phyloP scores from a whole-genome alignment of 2,888 invertebrate genomes.

The Petrolisthes cinctipes region DNA sequence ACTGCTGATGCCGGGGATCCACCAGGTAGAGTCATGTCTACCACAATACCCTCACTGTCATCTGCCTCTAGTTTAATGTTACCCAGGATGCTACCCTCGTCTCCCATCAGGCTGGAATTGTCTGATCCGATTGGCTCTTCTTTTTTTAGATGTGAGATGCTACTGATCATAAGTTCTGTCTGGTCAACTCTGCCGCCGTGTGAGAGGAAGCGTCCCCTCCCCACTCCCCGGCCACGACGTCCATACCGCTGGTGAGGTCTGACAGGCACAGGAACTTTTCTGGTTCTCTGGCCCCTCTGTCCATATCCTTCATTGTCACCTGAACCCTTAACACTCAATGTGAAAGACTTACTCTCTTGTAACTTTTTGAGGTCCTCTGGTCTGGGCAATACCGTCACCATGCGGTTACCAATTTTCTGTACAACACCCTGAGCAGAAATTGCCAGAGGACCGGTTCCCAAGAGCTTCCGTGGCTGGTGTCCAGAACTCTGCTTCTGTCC shows the following conservation, averaged over 20 bases:
- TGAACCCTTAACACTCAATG: constrained; percentile 54
- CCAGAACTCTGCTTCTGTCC: constrained; percentile 36
- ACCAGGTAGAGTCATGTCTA: constrained; percentile 52
- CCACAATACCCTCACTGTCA: constrained; percentile 43
- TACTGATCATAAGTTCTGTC: neutral
- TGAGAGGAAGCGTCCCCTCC: constrained; percentile 36
- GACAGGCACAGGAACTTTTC: constrained; percentile 56
- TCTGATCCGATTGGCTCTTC: constrained; percentile 23
- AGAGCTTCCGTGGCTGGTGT: constrained; percentile 51
- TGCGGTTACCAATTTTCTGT: constrained; percentile 60
- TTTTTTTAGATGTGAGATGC: constrained; percentile 46
- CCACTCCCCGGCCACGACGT: constrained; percentile 40
- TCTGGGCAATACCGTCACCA: constrained; percentile 62
- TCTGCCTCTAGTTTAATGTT: constrained; percentile 46
- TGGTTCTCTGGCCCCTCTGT: constrained; percentile 36
- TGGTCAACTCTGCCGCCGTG: constrained; percentile 13
- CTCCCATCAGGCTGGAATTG: constrained; percentile 8
- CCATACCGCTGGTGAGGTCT: constrained; percentile 60
- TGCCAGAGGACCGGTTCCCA: constrained; percentile 63
- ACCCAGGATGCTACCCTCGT: constrained; percentile 3
- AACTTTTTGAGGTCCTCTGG: constrained; percentile 64
- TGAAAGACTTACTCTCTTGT: constrained; percentile 60
- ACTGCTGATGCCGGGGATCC: constrained; percentile 56
- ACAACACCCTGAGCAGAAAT: constrained; percentile 64
- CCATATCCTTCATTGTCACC: constrained; percentile 29